These are phyloP conservation scores for Chlorospingus flavigularis DNA, from an alignment of 2,797 vertebrate species.

Conservation along the genomic window DNA sequence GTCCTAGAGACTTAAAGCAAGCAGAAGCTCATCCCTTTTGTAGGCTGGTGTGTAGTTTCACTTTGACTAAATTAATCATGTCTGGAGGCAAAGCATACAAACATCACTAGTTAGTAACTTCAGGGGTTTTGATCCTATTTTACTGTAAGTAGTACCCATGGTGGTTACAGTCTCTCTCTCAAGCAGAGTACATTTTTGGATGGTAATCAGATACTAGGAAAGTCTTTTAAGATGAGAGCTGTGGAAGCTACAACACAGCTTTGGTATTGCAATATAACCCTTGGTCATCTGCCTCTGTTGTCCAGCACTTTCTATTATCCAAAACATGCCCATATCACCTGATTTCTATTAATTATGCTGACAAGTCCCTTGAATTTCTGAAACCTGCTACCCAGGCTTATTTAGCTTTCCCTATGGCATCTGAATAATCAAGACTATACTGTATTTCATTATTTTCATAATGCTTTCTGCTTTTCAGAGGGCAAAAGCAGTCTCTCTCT, in stretches of 20 bases:
- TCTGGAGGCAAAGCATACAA: background rate
- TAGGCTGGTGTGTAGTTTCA: background rate
- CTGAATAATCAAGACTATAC: background rate
- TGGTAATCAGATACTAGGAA: background rate
- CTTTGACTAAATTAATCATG: background rate
- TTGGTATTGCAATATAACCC: background rate
- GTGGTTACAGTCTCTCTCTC: background rate
- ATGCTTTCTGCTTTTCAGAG: conserved; percentile 7
- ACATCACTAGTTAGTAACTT: background rate
- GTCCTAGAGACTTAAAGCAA: background rate
- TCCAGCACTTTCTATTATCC: background rate
- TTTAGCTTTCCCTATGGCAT: conserved; percentile 2
- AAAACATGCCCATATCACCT: background rate
- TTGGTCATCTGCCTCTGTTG: background rate
- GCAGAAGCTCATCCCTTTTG: background rate
- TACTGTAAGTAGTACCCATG: background rate
- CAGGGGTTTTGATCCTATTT: background rate
- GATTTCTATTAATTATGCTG: background rate
- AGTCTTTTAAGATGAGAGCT: background rate
- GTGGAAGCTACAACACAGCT: background rate
- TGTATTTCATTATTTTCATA: conserved; percentile 25
- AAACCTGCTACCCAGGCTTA: background rate
- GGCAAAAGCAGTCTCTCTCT: background rate
- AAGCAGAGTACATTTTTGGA: background rate
- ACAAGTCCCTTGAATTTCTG: background rate